Percentiles rank a stretch among this genome's conserved stretches.
Conservation (phyloP, 2,113 vertebrate genomes). For the Corydoras sp. region DNA sequence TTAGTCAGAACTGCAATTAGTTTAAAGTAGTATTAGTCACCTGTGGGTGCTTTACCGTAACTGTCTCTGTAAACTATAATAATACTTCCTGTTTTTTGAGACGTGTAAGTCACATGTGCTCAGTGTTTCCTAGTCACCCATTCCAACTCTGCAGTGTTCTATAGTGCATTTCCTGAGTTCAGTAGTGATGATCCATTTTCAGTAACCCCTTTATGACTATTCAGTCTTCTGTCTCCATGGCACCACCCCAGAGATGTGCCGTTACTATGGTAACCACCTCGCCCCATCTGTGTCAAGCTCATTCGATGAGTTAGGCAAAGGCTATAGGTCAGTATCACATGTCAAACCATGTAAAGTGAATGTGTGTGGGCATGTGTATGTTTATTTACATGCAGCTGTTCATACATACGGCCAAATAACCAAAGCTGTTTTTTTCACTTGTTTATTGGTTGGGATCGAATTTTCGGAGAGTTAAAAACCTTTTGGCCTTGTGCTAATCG, state of each 20-base stretch:
- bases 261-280: constrained; percentile 39
- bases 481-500: too few relatives aligned
- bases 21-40: not conserved
- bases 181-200: not conserved
- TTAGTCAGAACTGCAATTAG: not conserved
- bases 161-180: too few relatives aligned
- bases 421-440: too few relatives aligned
- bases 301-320: constrained; percentile 26
- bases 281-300: constrained; percentile 23
- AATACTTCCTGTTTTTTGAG: constrained; percentile 9
- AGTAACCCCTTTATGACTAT: constrained; percentile 32
- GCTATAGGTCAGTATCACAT: constrained; percentile 10
- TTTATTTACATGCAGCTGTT: not conserved
- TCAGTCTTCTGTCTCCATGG: constrained; percentile 33
- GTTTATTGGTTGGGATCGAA: too few relatives aligned
- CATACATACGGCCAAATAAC: too few relatives aligned
- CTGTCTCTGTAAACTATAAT: not conserved
- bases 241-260: constrained; percentile 13
- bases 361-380: not conserved
- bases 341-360: not conserved
- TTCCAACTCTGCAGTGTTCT: not conserved
- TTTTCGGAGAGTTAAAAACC: too few relatives aligned
- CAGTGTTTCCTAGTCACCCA: not conserved
- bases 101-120: not conserved
- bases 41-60: not conserved